Percentiles rank a stretch among this genome's conserved stretches.
These are phyloP conservation scores for Pan paniscus DNA, from an alignment of 2,113 vertebrate species.

Conservation along the genomic window DNA sequence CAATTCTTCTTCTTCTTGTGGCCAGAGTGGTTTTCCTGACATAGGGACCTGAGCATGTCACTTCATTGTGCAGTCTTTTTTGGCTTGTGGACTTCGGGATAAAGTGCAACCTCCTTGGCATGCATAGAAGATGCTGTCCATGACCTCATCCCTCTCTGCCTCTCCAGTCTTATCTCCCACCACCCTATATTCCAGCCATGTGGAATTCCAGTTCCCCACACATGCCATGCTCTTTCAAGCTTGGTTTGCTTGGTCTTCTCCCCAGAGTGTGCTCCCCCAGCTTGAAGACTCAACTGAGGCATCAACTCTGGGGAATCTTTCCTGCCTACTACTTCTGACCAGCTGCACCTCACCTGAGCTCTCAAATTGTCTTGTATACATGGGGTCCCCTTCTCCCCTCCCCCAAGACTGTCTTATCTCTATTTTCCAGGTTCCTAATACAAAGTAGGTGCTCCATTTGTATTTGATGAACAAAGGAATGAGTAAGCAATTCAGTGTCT, in stretches of 20 bases:
- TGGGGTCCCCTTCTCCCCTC: not conserved
- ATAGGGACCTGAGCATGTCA: not conserved
- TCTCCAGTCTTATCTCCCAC: not conserved
- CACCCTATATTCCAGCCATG: not conserved
- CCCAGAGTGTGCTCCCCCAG: not conserved
- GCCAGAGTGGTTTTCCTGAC: not conserved
- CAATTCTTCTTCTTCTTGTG: too few species aligned
- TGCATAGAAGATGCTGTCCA: not conserved
- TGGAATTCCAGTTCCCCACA: not conserved
- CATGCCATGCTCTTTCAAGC: not conserved
- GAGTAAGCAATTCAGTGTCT: not conserved
- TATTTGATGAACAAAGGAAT: not conserved
- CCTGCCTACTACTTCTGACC: not conserved
- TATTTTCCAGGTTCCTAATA: not conserved
- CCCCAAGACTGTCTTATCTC: not conserved
- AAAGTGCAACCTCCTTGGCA: not conserved
- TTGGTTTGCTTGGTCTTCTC: not conserved
- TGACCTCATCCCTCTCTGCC: not conserved
- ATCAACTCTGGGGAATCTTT: not conserved
- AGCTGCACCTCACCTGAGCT: not conserved
- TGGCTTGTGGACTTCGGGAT: not conserved
- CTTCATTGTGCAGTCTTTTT: not conserved
- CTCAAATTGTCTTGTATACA: accelerated
- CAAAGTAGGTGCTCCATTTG: not conserved
- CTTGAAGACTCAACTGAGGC: not conserved